Base-by-base conservation (phyloP, 92 coral and sea anemone genomes). In the Hydrozoanthus gracilis region DNA sequence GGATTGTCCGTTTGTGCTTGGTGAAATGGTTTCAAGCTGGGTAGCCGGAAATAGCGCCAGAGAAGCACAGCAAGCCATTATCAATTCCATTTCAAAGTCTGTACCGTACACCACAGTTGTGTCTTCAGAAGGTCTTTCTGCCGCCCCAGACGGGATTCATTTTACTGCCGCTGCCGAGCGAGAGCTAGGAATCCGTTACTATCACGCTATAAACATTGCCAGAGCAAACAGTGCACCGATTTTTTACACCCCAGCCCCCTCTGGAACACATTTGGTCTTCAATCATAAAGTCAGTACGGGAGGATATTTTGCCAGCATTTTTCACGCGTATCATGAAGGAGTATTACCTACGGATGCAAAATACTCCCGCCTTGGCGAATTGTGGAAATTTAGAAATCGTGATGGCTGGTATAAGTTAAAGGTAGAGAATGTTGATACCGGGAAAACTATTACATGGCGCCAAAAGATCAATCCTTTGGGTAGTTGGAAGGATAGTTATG, bases 1-100 rank as follows among this genome's bases (percentile, higher is more conserved):
- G 55, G 78, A 73, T 51, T 73, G 78, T 73, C 78, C 78, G 9
- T 73, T 73, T n/a, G 78, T 73, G 78, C 9, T 73, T 20, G 78
- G 78, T 46, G 78, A 73, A 46, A 73, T 73, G 78, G 78, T 73
- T 45, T n/a, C 78, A 14, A 73, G 56, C 27, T 73, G 78, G 78
- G 78, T 73, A 4, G 54, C 78, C 11, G 78, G 78, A 0, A 73
- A 73, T 15, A 73, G 35, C 78, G 55, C 20, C 54, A 73, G 78
- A 73, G 35, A 13, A 15, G 60, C 27, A n/a, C 78, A 73, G 8
- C 78, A 46, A 16, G 54, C 78, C n/a, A 44, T 35, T 44, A 71
- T 71, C 18, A 71, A 71, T 51, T 71, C 76, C 1, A 10, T 71
- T 15, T 15, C 56, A 16, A 73, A 73, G 27, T 73, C 12, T 27